These are phyloP conservation scores for Epinephelus awoara DNA, from an alignment of 2,797 vertebrate species.

Conservation along the genomic window DNA sequence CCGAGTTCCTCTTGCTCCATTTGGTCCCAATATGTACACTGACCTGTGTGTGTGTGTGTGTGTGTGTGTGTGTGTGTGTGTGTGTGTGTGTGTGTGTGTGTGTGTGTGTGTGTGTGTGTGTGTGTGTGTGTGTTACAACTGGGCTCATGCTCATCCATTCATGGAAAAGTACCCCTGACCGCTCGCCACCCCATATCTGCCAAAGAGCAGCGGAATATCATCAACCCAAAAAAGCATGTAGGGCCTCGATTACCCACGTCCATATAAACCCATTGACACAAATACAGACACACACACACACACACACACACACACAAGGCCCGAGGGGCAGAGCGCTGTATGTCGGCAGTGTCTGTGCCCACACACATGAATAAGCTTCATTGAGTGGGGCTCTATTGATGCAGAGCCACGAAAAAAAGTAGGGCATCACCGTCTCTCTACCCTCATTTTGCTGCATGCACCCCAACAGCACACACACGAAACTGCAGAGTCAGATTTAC, in stretches of 20 bases:
- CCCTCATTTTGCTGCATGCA: conserved; percentile 43
- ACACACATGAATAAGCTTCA: conserved; percentile 64
- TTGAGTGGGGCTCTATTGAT: conserved; percentile 59
- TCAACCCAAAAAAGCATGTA: conserved; percentile 37
- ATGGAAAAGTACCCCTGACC: conserved; percentile 39
- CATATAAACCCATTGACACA: conserved; percentile 24
- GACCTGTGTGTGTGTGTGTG: conserved; percentile 29
- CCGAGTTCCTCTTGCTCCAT: conserved; percentile 52
- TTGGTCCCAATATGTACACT: conserved; percentile 54
- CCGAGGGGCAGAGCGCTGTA: conserved; percentile 50
- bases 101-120: conserved; percentile 12
- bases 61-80: conserved; percentile 18
- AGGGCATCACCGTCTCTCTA: conserved; percentile 63
- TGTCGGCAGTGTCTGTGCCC: conserved; percentile 49
- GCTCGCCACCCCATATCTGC: conserved; percentile 36
- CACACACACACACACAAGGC: conserved; percentile 30
- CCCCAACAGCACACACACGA: conserved; percentile 50
- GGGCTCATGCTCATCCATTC: conserved; percentile 38
- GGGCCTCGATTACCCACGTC: conserved; percentile 5
- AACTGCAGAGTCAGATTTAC: conserved; percentile 49
- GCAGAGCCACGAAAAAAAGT: conserved; percentile 60
- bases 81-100: conserved; percentile 9
- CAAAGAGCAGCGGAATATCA: conserved; percentile 33
- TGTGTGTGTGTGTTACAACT: conserved; percentile 13
- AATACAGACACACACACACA: conserved; percentile 19